phyloP scores from a whole-genome alignment of 2,113 vertebrate genomes.

The Paramisgurnus dabryanus region DNA sequence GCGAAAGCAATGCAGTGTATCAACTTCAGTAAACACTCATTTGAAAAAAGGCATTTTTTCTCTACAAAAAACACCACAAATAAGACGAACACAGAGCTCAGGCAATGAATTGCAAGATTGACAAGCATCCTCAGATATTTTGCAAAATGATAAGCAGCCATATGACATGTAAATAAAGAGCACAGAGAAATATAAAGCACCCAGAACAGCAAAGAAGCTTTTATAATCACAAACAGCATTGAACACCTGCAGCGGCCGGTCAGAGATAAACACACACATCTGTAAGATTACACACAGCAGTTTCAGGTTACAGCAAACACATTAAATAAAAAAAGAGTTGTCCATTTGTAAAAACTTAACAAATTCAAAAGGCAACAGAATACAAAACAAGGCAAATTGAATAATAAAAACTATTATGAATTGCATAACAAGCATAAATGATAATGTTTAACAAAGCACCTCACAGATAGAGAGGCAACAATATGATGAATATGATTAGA shows the following conservation, averaged over 20 bases:
- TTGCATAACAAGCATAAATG: not conserved
- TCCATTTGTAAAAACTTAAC: not conserved
- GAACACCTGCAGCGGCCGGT: too few species aligned
- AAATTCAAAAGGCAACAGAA: not conserved
- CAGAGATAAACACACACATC: not conserved
- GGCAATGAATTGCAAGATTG: too few species aligned
- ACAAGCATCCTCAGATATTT: too few species aligned
- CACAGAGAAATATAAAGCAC: too few species aligned
- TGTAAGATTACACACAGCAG: constrained; percentile 12
- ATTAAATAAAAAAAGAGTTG: not conserved
- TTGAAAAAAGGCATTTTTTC: too few species aligned
- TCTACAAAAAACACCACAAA: too few species aligned
- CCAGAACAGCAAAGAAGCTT: not conserved
- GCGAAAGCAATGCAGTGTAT: too few species aligned
- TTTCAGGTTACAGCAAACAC: not conserved
- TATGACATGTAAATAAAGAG: not conserved
- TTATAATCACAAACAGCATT: not conserved
- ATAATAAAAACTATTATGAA: not conserved
- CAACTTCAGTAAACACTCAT: too few species aligned
- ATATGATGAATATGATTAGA: too few species aligned
- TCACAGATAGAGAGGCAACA: too few species aligned
- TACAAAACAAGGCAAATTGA: not conserved
- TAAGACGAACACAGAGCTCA: too few species aligned
- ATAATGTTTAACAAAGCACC: not conserved
- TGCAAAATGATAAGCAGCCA: not conserved